phyloP scores from a whole-genome alignment of 2,113 vertebrate genomes.

The Lutjanus erythropterus region DNA sequence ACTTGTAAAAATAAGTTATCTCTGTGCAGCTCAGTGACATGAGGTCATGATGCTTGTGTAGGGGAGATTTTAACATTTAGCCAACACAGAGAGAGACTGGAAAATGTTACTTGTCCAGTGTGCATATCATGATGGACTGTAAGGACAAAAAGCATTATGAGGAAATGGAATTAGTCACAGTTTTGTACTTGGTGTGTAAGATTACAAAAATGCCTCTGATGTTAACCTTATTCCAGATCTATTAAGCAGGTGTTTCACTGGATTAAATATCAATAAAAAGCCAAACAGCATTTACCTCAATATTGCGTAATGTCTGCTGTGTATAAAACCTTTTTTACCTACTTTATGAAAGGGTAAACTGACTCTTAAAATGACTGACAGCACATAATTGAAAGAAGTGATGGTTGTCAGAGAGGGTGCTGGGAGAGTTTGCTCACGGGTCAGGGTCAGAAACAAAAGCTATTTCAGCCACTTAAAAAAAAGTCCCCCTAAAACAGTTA shows the following conservation, averaged over 20 bases:
- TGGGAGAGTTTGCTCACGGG: background rate
- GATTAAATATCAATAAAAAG: slow-evolving; percentile 8
- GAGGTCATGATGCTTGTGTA: slow-evolving; percentile 33
- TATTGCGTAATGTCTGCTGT: background rate
- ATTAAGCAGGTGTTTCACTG: slow-evolving; percentile 15
- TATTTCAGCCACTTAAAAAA: too few species aligned
- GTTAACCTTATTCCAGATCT: background rate
- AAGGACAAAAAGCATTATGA: background rate
- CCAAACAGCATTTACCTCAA: background rate
- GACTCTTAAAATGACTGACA: slow-evolving; percentile 7
- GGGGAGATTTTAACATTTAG: background rate
- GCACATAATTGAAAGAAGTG: background rate
- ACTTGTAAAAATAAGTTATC: slow-evolving; percentile 24
- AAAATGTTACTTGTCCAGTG: slow-evolving; percentile 26
- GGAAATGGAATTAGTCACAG: slow-evolving; percentile 21
- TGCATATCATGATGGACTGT: slow-evolving; percentile 10
- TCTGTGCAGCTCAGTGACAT: slow-evolving; percentile 13
- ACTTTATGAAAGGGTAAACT: background rate
- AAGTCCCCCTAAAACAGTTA: too few species aligned
- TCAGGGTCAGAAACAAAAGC: too few species aligned
- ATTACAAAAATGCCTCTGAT: background rate
- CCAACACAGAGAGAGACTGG: background rate
- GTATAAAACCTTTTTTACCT: background rate
- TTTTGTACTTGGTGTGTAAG: background rate
- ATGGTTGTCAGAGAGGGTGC: background rate